These are phyloP conservation scores for Megatriorchis doriae DNA, from an alignment of 2,113 vertebrate genomes.

Conservation along the genomic window DNA sequence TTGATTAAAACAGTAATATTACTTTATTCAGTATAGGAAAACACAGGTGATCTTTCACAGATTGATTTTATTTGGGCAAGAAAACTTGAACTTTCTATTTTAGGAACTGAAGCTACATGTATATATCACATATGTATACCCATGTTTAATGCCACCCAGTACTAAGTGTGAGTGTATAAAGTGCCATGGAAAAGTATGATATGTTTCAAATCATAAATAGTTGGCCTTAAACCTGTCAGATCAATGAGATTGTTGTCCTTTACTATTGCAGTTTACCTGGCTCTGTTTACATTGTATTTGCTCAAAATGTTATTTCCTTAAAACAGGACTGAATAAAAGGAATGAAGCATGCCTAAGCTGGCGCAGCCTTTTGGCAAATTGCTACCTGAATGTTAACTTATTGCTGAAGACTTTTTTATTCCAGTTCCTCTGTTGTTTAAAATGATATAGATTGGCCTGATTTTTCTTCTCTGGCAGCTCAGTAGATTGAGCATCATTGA, in stretches of 20 bases:
- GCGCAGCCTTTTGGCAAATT: neutral
- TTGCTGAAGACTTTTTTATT: neutral
- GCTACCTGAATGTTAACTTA: conserved; percentile 3
- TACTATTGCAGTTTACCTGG: neutral
- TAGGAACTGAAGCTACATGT: conserved; percentile 24
- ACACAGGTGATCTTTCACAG: conserved; percentile 40
- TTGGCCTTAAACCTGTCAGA: conserved; percentile 64
- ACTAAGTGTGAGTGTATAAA: conserved; percentile 44
- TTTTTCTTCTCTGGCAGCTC: neutral
- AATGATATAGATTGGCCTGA: neutral
- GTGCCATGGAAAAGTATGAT: conserved; percentile 53
- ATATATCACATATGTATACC: neutral
- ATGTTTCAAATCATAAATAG: conserved; percentile 20
- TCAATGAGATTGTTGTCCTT: conserved; percentile 14
- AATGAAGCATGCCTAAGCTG: neutral
- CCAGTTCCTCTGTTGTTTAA: neutral
- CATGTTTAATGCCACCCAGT: conserved; percentile 28
- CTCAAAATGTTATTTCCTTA: neutral
- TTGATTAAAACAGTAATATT: conserved; percentile 16
- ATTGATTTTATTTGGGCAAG: conserved; percentile 27
- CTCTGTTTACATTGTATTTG: conserved; percentile 22
- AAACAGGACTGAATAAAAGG: neutral
- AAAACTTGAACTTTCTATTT: conserved; percentile 45
- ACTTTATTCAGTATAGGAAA: conserved; percentile 41
- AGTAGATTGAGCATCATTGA: neutral